These are phyloP conservation scores for Recurvirostra avosetta DNA, from an alignment of 2,113 vertebrate species.

Conservation along the genomic window DNA sequence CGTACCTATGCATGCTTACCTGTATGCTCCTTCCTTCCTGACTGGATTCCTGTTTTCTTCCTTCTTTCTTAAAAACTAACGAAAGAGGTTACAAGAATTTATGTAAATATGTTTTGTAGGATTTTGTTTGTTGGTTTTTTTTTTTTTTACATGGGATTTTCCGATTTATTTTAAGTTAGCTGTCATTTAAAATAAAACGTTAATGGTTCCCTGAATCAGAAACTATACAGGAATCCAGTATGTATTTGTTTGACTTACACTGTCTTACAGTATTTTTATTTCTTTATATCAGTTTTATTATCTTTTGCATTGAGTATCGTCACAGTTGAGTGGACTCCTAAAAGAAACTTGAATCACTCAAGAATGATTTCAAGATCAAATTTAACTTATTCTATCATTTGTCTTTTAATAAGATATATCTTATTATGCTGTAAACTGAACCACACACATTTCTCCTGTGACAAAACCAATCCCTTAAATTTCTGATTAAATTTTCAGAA, in stretches of 20 bases:
- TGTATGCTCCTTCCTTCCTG: not conserved
- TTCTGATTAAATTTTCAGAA: not conserved
- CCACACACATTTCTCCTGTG: not conserved
- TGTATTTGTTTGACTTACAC: not conserved
- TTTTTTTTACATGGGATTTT: not conserved
- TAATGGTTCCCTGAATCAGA: not conserved
- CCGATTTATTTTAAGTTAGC: not conserved
- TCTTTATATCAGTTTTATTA: not conserved
- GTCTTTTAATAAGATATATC: not conserved
- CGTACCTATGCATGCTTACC: not conserved
- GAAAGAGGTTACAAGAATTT: not conserved
- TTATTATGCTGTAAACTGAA: not conserved
- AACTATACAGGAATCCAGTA: not conserved
- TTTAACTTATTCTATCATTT: not conserved
- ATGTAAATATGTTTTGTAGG: not conserved
- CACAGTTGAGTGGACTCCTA: not conserved
- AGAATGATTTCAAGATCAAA: not conserved
- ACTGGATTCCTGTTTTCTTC: not conserved
- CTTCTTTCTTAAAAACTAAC: not conserved
- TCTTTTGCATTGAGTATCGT: not conserved
- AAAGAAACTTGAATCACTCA: not conserved
- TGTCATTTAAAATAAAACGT: not conserved
- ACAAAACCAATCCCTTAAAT: not conserved
- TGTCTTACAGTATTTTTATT: not conserved
- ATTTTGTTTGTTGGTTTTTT: no score